phyloP scores from a whole-genome alignment of 2,113 vertebrate genomes.

The Stegastes partitus region DNA sequence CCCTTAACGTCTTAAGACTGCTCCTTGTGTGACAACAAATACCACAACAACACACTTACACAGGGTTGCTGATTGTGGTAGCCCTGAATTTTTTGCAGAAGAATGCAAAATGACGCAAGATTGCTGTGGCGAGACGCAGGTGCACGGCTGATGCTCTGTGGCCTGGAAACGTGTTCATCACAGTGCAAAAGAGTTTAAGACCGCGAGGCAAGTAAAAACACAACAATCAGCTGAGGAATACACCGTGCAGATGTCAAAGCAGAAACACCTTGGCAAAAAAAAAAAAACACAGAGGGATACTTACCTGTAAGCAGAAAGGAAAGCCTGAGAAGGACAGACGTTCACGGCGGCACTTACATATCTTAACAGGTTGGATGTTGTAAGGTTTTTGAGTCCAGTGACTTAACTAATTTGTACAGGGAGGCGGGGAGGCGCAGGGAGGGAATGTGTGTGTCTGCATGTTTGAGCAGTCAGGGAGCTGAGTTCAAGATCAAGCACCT shows the following conservation, averaged over 20 bases:
- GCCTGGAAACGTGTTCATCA: conserved; percentile 54
- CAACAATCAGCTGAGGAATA: not conserved
- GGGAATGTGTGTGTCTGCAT: conserved; percentile 37
- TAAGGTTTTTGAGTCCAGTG: conserved; percentile 54
- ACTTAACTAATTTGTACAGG: conserved; percentile 68
- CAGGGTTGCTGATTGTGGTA: not conserved
- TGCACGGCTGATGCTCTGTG: conserved; percentile 59
- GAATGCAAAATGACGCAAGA: not conserved
- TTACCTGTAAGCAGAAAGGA: conserved; percentile 62
- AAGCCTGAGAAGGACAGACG: not conserved
- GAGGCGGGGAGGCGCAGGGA: conserved; percentile 40
- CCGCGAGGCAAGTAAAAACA: conserved; percentile 34
- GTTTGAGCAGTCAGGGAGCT: conserved; percentile 50
- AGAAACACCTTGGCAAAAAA: conserved; percentile 21
- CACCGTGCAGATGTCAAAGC: not conserved
- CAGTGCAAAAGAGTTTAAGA: conserved; percentile 1
- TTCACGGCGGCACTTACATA: conserved; percentile 18
- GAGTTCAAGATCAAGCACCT: conserved; percentile 63
- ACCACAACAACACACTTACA: not conserved
- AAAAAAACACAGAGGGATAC: conserved; percentile 15
- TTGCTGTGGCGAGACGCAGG: conserved; percentile 36
- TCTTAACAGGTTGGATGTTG: conserved; percentile 57
- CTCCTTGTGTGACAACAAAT: not conserved
- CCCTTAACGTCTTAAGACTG: not conserved
- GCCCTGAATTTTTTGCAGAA: not conserved